Percentiles rank a stretch among this genome's conserved stretches.
Conservation (phyloP, 2,113 vertebrate species). For the Paracanthobrama guichenoti region DNA sequence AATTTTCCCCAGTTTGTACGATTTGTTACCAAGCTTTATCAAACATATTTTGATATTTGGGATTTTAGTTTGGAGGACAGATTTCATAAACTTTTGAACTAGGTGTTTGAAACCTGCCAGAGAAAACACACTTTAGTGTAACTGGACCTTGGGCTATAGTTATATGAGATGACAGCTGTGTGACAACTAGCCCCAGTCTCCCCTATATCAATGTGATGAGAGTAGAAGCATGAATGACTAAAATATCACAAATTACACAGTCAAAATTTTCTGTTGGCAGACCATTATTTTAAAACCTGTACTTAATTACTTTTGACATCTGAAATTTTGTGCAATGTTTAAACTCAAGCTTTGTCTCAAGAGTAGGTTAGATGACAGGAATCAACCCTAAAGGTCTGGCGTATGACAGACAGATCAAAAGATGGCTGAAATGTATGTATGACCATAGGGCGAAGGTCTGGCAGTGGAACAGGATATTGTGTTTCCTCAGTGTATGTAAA, state of each 20-base stretch:
- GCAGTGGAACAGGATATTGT: slow-evolving; percentile 73
- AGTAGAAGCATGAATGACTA: not conserved
- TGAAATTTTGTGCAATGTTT: not conserved
- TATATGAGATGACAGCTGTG: not conserved
- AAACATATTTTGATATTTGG: not conserved
- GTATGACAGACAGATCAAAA: slow-evolving; percentile 64
- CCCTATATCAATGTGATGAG: not conserved
- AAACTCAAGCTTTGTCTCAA: slow-evolving; percentile 12
- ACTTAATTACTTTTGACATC: not conserved
- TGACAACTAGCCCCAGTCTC: not conserved
- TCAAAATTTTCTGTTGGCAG: not conserved
- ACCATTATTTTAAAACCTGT: not conserved
- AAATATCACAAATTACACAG: not conserved
- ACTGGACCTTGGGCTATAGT: not conserved
- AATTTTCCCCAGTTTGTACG: not conserved
- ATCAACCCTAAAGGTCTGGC: slow-evolving; percentile 31
- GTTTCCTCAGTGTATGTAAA: slow-evolving; percentile 72
- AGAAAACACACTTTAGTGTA: not conserved
- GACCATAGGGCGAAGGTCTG: slow-evolving; percentile 44
- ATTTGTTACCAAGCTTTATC: not conserved
- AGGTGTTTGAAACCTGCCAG: not conserved
- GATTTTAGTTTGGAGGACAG: not conserved
- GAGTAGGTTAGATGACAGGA: slow-evolving; percentile 20
- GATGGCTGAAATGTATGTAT: slow-evolving; percentile 45
- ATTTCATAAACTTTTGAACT: not conserved